Percentiles rank a stretch among this genome's conserved stretches.
phyloP scores from a whole-genome alignment of 2,888 invertebrate species.

The Laspeyria flexula region DNA sequence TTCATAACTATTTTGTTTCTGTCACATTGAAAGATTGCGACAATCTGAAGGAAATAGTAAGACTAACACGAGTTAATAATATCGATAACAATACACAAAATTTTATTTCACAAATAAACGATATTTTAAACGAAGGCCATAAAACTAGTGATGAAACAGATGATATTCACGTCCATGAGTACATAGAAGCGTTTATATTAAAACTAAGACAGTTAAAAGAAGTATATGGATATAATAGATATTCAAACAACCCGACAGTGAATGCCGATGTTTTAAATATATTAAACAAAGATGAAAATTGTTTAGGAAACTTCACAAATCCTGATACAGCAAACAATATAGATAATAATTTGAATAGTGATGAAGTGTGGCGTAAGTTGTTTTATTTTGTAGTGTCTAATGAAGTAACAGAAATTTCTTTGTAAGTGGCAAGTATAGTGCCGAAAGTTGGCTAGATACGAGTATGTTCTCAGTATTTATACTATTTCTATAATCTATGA shows the following conservation, averaged over 20 bases:
- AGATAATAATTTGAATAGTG: constrained; percentile 35
- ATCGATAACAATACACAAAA: constrained; percentile 48
- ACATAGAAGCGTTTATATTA: constrained; percentile 11
- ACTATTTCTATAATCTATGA: too few species aligned
- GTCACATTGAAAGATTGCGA: constrained; percentile 55
- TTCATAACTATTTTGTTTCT: constrained; percentile 61
- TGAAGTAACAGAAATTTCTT: too few species aligned
- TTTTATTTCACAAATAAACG: constrained; percentile 58
- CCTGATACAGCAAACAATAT: constrained; percentile 16
- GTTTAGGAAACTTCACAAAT: neutral
- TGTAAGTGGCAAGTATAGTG: too few species aligned
- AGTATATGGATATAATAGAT: constrained; percentile 39
- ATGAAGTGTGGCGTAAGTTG: constrained; percentile 65
- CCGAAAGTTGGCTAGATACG: too few species aligned
- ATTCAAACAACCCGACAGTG: constrained; percentile 27
- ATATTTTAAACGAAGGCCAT: constrained; percentile 55
- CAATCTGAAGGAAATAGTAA: constrained; percentile 53
- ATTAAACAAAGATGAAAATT: constrained; percentile 21
- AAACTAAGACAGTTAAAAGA: constrained; percentile 11
- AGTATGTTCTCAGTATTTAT: too few species aligned
- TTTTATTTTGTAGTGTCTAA: constrained; percentile 2
- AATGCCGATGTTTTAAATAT: constrained; percentile 43
- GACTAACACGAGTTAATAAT: constrained; percentile 49
- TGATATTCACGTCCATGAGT: neutral
- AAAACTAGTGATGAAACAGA: constrained; percentile 5